Evolutionary conservation across 2,888 invertebrate genomes (phyloP).

Genomic region (Leucoptera coffeella): DNA sequence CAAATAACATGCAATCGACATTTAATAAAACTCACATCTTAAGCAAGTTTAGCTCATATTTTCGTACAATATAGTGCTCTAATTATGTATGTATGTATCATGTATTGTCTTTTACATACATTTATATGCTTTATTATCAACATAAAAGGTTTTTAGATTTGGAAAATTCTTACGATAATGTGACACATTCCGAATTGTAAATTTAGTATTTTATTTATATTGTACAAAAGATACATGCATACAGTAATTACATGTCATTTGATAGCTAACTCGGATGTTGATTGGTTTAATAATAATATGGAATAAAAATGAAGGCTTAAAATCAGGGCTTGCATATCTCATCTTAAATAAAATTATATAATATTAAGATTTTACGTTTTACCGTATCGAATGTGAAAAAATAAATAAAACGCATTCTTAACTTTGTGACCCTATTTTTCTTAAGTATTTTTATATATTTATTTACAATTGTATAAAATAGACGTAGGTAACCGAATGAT

Average conservation of each 20-base stretch:
- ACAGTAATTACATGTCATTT: constrained; percentile 1
- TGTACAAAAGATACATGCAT: too few relatives aligned
- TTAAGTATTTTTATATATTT: constrained; percentile 12
- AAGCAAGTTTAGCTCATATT: too few relatives aligned
- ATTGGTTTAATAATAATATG: too few relatives aligned
- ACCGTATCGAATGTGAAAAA: neutral
- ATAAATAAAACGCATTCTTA: constrained; percentile 3
- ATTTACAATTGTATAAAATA: constrained; percentile 18
- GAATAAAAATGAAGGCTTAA: too few relatives aligned
- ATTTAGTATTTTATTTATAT: constrained; percentile 1
- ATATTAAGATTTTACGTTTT: neutral
- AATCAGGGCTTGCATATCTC: too few relatives aligned
- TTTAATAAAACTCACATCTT: too few relatives aligned
- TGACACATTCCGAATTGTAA: constrained; percentile 3
- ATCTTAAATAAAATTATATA: neutral
- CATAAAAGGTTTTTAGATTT: too few relatives aligned
- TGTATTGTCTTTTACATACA: too few relatives aligned
- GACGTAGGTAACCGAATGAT: constrained; percentile 37
- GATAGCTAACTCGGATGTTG: too few relatives aligned
- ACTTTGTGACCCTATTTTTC: constrained; percentile 1
- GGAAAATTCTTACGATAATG: constrained; percentile 1
- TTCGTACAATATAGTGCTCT: too few relatives aligned
- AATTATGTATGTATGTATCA: too few relatives aligned
- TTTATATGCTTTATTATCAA: too few relatives aligned
- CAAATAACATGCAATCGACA: constrained; percentile 17